A percentile compares a stretch with the other conserved stretches of the same genome.
Conservation (phyloP, 1,140 invertebrate genomes). For the Bombyx mandarina region DNA sequence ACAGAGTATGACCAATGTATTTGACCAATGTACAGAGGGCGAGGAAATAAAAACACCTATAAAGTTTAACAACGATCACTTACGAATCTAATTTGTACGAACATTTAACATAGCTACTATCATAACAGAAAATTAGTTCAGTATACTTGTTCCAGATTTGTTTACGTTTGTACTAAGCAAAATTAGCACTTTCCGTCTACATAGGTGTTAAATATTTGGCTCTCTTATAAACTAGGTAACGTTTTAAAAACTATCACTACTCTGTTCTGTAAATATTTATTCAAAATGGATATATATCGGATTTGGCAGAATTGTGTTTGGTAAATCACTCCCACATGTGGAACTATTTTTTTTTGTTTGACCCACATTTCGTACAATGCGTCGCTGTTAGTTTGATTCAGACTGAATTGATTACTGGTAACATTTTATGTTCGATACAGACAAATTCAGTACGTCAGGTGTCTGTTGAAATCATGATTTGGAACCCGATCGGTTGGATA, state of each 20-base stretch:
- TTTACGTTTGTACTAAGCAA: constrained; percentile 4
- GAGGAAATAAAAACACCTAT: too few relatives aligned
- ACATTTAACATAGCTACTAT: too few relatives aligned
- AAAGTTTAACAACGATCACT: too few relatives aligned
- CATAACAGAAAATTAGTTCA: background rate
- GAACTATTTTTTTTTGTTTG: constrained; percentile 13
- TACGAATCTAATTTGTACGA: too few relatives aligned
- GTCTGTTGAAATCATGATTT: too few relatives aligned
- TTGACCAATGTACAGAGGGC: too few relatives aligned
- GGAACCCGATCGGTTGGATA: too few relatives aligned
- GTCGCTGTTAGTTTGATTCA: constrained; percentile 24
- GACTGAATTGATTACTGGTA: constrained; percentile 32
- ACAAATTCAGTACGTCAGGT: too few relatives aligned
- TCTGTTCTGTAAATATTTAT: background rate
- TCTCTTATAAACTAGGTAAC: constrained; percentile 4
- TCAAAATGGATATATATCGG: background rate
- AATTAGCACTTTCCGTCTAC: background rate
- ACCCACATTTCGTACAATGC: constrained; percentile 31
- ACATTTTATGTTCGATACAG: constrained; percentile 7
- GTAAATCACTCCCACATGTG: constrained; percentile 9
- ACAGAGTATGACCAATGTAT: too few relatives aligned
- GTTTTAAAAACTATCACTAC: constrained; percentile 1
- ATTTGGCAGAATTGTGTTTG: constrained; percentile 7
- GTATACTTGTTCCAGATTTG: constrained; percentile 6
- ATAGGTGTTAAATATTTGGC: constrained; percentile 6